Conservation (phyloP, 2,888 invertebrate genomes). For the Drosophila ustulata region DNA sequence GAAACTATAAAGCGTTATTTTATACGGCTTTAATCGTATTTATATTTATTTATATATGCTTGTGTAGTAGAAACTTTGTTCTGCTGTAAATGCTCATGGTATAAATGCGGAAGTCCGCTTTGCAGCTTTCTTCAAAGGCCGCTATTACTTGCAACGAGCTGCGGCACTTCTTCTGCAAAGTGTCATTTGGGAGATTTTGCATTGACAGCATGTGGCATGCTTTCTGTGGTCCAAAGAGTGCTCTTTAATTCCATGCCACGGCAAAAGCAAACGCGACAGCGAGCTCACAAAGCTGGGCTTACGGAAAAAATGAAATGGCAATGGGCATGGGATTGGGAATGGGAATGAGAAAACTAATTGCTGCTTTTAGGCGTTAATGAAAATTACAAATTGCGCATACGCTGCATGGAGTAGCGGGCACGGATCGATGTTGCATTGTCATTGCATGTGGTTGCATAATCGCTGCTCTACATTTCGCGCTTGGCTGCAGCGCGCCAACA, state of each 20-base stretch:
- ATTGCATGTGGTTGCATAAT: conserved; percentile 75
- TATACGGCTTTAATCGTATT: no score
- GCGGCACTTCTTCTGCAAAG: conserved; percentile 2
- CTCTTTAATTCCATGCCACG: conserved; percentile 44
- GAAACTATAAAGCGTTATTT: no score
- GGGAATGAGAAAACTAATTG: conserved; percentile 48
- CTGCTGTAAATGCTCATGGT: not conserved
- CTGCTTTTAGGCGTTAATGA: conserved; percentile 73
- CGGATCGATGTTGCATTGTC: conserved; percentile 65
- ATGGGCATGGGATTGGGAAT: conserved; percentile 7
- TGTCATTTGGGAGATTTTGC: conserved; percentile 11
- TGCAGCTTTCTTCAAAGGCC: not conserved
- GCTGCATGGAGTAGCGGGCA: conserved; percentile 43
- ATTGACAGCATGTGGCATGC: conserved; percentile 23
- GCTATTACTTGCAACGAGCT: not conserved
- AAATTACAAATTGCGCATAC: conserved; percentile 76
- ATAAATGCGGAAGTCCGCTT: not conserved
- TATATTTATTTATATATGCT: no score
- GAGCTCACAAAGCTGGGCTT: conserved; percentile 10
- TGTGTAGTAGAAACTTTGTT: no score
- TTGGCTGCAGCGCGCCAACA: conserved; percentile 54
- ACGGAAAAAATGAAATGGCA: conserved; percentile 3
- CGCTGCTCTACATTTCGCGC: conserved; percentile 77
- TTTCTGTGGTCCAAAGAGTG: conserved; percentile 14
- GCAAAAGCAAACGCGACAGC: not conserved